Evolutionary conservation across 2,888 invertebrate species (phyloP).

Genomic region (Dynastes grantii): DNA sequence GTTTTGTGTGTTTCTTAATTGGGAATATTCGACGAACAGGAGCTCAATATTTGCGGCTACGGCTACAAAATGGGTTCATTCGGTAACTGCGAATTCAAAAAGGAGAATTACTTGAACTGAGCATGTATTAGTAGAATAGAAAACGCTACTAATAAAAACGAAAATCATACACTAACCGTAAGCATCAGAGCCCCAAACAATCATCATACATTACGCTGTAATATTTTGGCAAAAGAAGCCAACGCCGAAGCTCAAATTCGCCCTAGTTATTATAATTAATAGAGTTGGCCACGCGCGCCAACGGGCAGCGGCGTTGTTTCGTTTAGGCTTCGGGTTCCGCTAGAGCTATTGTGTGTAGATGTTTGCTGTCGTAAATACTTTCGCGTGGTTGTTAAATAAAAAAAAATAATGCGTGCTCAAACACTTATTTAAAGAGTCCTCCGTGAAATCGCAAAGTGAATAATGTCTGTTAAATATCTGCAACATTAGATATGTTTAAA

Average conservation of each 20-base stretch:
- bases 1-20: neutral
- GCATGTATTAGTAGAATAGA: neutral
- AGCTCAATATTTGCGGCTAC: constrained; percentile 23
- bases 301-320: no score
- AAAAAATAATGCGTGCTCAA: no score
- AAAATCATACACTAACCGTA: constrained; percentile 8
- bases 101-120: constrained; percentile 7
- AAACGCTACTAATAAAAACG: neutral
- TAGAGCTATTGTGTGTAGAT: no score
- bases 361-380: no score
- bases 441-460: no score
- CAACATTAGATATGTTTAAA: no score
- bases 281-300: no score
- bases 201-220: no score
- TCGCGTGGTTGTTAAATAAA: no score
- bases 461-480: no score
- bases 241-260: neutral
- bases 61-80: constrained; percentile 13
- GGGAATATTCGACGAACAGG: neutral
- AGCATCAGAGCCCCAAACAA: constrained; percentile 3
- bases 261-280: neutral
- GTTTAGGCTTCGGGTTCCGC: no score
- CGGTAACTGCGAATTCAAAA: constrained; percentile 33
- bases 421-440: no score
- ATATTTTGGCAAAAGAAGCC: neutral